A percentile compares a stretch with the other conserved stretches of the same genome.
Evolutionary conservation across 37 sponge, comb jelly and placozoan genomes (phyloP).

Genomic region (Oopsacas minuta): DNA sequence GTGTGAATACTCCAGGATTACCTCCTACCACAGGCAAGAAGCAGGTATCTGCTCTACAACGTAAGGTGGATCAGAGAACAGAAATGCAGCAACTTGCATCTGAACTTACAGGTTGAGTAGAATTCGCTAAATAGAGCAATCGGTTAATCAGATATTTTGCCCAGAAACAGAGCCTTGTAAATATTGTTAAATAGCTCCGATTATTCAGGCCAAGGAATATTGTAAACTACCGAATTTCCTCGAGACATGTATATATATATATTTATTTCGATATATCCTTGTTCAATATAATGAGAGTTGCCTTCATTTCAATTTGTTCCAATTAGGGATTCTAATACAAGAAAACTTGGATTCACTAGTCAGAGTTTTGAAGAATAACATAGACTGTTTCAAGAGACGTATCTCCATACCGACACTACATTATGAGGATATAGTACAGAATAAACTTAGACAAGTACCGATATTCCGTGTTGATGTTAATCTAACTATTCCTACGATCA

Average conservation of each 20-base stretch:
- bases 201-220: too few species aligned
- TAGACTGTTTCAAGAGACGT: background rate
- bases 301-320: background rate
- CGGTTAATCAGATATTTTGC: too few species aligned
- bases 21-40: background rate
- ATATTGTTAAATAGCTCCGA: too few species aligned
- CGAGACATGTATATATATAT: too few species aligned
- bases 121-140: background rate
- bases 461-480: constrained; percentile 59
- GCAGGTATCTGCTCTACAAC: background rate
- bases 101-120: background rate
- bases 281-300: background rate
- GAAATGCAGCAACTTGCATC: background rate
- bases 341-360: background rate
- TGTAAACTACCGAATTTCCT: too few species aligned
- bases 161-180: too few species aligned
- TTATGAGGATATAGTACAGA: background rate
- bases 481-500: constrained; percentile 69
- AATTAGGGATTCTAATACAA: background rate
- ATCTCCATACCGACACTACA: background rate
- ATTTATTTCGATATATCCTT: background rate
- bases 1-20: background rate
- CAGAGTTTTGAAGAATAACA: background rate
- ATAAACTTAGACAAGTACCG: constrained; percentile 16
- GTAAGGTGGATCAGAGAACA: background rate